These are phyloP conservation scores for Hypomesus transpacificus DNA, from an alignment of 2,113 vertebrate genomes.

Conservation along the genomic window DNA sequence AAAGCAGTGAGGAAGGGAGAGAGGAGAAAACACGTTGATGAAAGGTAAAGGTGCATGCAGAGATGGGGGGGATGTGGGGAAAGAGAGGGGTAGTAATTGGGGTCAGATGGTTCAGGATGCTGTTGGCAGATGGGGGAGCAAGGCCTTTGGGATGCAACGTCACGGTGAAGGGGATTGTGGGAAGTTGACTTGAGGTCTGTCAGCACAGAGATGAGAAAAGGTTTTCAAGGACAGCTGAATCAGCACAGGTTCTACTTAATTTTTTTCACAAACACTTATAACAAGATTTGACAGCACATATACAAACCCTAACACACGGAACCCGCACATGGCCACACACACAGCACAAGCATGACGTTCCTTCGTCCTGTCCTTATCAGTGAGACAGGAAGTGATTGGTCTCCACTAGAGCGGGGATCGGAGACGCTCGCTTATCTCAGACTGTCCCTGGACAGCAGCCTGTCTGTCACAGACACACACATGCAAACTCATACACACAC, in stretches of 20 bases:
- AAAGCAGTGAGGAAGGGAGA: neutral
- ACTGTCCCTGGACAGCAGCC: conserved; percentile 44
- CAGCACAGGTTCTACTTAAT: conserved; percentile 41
- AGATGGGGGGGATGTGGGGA: neutral
- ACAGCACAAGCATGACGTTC: conserved; percentile 12
- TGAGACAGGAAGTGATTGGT: conserved; percentile 57
- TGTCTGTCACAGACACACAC: conserved; percentile 14
- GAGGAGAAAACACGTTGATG: neutral
- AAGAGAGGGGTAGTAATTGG: conserved; percentile 65
- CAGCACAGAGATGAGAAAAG: conserved; percentile 36
- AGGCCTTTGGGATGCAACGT: conserved; percentile 47
- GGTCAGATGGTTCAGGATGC: conserved; percentile 64
- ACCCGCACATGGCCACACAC: conserved; percentile 11
- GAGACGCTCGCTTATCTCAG: conserved; percentile 59
- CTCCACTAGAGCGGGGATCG: conserved; percentile 61
- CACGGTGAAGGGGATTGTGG: conserved; percentile 14
- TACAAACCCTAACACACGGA: conserved; percentile 19
- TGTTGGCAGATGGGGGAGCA: conserved; percentile 46
- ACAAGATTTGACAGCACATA: neutral
- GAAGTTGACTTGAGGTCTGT: conserved; percentile 31
- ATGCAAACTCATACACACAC: conserved; percentile 8
- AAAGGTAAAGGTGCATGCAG: conserved; percentile 10
- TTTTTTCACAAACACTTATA: conserved; percentile 22
- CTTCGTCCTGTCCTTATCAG: conserved; percentile 52
- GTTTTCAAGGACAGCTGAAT: conserved; percentile 57